Evolutionary conservation across 2,113 vertebrate species (phyloP).

Genomic region (Pogona vitticeps): DNA sequence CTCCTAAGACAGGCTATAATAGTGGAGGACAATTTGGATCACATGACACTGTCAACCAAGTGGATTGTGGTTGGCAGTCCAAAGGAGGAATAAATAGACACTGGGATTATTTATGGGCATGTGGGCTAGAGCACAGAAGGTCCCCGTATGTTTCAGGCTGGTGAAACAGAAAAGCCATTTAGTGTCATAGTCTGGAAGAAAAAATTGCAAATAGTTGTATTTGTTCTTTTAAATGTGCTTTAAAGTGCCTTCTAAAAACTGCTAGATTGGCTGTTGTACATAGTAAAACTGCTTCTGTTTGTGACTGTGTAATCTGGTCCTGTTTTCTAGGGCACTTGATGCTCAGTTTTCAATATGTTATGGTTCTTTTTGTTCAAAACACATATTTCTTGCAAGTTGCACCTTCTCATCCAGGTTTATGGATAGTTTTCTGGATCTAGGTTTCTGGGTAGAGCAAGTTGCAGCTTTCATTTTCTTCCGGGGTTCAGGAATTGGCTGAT

Average conservation of each 20-base stretch:
- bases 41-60: slow-evolving; percentile 33
- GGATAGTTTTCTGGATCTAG: not conserved
- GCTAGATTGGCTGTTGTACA: not conserved
- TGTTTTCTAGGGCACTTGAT: not conserved
- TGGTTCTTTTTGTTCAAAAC: not conserved
- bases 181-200: slow-evolving; percentile 21
- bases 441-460: not conserved
- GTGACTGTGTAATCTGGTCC: not conserved
- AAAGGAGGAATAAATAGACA: slow-evolving; percentile 52
- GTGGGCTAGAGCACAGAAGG: slow-evolving; percentile 7
- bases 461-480: no score
- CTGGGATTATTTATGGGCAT: slow-evolving; percentile 47
- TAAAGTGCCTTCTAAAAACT: not conserved
- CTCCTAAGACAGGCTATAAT: slow-evolving; percentile 50
- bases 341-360: not conserved
- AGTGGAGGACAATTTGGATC: slow-evolving; percentile 46
- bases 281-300: not conserved
- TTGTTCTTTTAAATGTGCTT: not conserved
- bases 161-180: slow-evolving; percentile 38
- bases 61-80: slow-evolving; percentile 46
- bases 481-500: not conserved
- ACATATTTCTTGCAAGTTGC: not conserved
- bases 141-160: not conserved
- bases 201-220: slow-evolving; percentile 25
- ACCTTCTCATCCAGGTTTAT: not conserved